Percentiles rank a stretch among this genome's conserved stretches.
Evolutionary conservation across 2,113 vertebrate species (phyloP).

Genomic region (Anhinga rufa): DNA sequence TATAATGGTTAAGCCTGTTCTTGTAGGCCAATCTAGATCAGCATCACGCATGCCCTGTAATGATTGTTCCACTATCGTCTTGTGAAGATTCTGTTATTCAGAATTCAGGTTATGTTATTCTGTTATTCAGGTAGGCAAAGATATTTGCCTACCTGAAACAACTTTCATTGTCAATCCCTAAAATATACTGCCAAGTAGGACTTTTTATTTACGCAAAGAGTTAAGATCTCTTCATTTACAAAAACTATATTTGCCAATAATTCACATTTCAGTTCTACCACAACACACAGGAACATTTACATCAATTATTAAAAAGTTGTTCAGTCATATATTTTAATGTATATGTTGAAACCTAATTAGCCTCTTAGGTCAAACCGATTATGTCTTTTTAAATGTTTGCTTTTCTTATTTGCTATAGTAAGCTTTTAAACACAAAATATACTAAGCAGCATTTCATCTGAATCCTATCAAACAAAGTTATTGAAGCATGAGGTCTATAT

Average conservation of each 20-base stretch:
- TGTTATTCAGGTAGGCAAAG: too few relatives aligned
- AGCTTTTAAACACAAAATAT: slow-evolving; percentile 69
- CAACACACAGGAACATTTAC: not conserved
- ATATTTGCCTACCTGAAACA: not conserved
- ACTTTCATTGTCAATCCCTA: not conserved
- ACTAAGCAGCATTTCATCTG: slow-evolving; percentile 69
- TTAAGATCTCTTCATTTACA: not conserved
- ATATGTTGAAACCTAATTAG: slow-evolving; percentile 39
- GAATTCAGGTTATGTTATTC: too few relatives aligned
- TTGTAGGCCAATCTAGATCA: not conserved
- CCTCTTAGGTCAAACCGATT: slow-evolving; percentile 37
- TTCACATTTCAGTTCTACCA: not conserved
- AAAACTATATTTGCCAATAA: not conserved
- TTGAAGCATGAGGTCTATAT: slow-evolving; percentile 67
- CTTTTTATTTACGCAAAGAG: not conserved
- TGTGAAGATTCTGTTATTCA: not conserved
- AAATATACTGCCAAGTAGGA: not conserved
- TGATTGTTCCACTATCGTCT: not conserved
- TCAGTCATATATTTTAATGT: not conserved
- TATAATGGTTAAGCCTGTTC: not conserved
- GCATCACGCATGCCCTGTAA: not conserved
- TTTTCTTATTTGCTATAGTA: slow-evolving; percentile 65
- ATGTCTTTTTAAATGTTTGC: slow-evolving; percentile 43
- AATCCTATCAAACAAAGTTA: slow-evolving; percentile 69
- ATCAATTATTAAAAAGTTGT: not conserved